phyloP scores from a whole-genome alignment of 2,797 vertebrate genomes.

The Sitta carolinensis region DNA sequence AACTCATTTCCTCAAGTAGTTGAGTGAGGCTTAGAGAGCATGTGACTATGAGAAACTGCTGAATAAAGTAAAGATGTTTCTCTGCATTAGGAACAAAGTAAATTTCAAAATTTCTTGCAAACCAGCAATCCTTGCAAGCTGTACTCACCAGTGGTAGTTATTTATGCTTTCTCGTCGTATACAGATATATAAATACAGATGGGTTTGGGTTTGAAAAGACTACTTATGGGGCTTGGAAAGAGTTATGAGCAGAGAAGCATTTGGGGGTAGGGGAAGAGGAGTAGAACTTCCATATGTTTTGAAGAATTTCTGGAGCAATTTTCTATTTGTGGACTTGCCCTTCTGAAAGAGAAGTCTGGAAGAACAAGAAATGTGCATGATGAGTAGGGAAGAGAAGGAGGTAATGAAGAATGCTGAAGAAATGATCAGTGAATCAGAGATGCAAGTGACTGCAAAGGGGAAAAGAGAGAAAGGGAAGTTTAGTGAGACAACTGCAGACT shows the following conservation, averaged over 20 bases:
- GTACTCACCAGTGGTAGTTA: accelerated
- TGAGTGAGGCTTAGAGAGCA: background rate
- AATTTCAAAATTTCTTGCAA: background rate
- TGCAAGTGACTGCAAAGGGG: background rate
- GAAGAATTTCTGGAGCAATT: background rate
- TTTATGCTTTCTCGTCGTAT: background rate
- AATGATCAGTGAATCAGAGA: background rate
- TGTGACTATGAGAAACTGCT: background rate
- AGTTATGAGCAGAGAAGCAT: background rate
- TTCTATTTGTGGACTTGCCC: background rate
- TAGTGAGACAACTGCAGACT: background rate
- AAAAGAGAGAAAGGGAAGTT: background rate
- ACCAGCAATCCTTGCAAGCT: background rate
- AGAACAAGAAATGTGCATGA: background rate
- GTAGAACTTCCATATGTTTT: background rate
- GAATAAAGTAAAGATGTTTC: background rate
- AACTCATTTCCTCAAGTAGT: background rate
- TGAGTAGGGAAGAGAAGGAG: background rate
- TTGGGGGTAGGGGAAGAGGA: background rate
- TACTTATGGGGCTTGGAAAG: accelerated
- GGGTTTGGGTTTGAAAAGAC: background rate
- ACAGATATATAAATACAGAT: background rate
- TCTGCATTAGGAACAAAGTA: background rate
- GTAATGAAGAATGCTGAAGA: background rate
- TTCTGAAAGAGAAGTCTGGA: background rate